phyloP scores from a whole-genome alignment of 2,113 vertebrate species.

The Colinus virginianus region DNA sequence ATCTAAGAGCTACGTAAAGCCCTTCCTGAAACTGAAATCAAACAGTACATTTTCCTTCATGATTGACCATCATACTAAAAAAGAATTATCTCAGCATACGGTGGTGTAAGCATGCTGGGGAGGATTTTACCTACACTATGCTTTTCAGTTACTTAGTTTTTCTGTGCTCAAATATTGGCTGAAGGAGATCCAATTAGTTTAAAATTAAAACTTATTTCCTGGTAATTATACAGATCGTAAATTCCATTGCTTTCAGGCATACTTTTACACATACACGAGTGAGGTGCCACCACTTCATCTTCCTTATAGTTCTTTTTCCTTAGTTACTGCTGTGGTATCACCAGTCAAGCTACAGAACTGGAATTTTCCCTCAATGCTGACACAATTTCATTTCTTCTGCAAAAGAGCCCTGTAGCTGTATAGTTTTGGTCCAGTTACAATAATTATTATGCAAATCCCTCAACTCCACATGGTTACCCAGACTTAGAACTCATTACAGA shows the following conservation, averaged over 20 bases:
- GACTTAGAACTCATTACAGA: constrained; percentile 61
- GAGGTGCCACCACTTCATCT: background rate
- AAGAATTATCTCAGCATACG: background rate
- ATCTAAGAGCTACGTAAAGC: background rate
- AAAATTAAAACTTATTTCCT: background rate
- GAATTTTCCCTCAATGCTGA: background rate
- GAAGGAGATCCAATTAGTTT: background rate
- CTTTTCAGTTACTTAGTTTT: background rate
- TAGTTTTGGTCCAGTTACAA: constrained; percentile 23
- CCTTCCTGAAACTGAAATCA: background rate
- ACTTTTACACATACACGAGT: background rate
- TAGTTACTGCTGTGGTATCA: background rate
- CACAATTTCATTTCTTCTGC: background rate
- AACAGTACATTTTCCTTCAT: background rate
- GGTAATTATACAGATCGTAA: constrained; percentile 12
- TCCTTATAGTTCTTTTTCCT: background rate
- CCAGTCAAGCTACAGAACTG: background rate
- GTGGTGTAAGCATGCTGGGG: background rate
- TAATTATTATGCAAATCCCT: constrained; percentile 55
- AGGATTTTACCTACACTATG: background rate
- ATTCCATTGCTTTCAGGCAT: background rate
- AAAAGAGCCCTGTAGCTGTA: background rate
- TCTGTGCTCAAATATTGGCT: background rate
- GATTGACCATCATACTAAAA: background rate
- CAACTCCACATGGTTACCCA: constrained; percentile 32